Evolutionary conservation across 2,797 vertebrate species (phyloP), one percentile per base, ranked within the genome.

Genomic region (Thamnophis elegans): DNA sequence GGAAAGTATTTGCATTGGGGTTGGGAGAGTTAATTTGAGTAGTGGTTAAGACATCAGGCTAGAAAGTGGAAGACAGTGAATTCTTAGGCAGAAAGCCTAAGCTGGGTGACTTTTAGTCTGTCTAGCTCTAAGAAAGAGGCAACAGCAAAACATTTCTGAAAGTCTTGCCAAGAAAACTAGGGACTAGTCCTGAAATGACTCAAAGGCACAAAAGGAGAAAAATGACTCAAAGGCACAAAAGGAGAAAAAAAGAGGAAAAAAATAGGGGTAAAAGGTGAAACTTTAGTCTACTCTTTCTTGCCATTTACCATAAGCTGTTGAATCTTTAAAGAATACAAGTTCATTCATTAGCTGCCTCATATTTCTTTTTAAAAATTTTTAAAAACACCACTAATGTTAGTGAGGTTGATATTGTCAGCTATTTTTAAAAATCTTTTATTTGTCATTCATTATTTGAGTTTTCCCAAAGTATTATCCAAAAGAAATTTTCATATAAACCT

Each of bases 391-490:
- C 20, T 59, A 89, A 60, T 85, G 22, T n/a, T 60, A 26, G 16
- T 54, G 78, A 92, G n/a, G 42, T 60, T 85, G 82, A 62, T 7
- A 47, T 86, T 90, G 62, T 51, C 54, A 87, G 54, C 36, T 60
- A 9, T 93, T 93, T 59, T 25, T 42, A 60, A 78, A 87, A 73
- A 36, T 14, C 9, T 16, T 87, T 90, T 65, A 90, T 90, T 53
- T 90, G 85, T 60, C 47, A 65, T 65, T 65, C 59, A 22, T 82
- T 88, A 68, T 87, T 59, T 14, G 16, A 60, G n/a, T 87, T 93
- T 90, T 54, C 53, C 42, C 42, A 93, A 90, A 53, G 55, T 73
- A 87, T 60, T 87, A 88, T n/a, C 85, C 78, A 53, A 87, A 90
- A 54, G 26, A 92, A 36, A 8, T 47, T n/a, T 59, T 87, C 85